Percentiles rank a stretch among this genome's conserved stretches.
These are phyloP conservation scores for Cyprinodon diabolis DNA, from an alignment of 2,797 vertebrate genomes.

Conservation along the genomic window DNA sequence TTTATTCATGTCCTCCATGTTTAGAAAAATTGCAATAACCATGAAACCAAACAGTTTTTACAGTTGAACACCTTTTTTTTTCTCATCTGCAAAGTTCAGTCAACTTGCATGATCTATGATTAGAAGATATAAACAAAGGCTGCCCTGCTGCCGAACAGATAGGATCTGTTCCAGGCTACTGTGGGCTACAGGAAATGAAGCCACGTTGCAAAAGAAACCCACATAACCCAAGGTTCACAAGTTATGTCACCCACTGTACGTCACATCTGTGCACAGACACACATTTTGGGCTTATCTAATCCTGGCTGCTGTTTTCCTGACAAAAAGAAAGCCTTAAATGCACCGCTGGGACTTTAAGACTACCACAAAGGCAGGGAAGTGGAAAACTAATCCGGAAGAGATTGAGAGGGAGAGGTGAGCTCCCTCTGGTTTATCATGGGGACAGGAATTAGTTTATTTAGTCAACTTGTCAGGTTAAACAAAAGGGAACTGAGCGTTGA, in stretches of 20 bases:
- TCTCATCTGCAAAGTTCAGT: constrained; percentile 28
- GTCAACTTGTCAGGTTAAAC: constrained; percentile 26
- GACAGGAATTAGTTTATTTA: constrained; percentile 34
- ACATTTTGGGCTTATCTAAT: constrained; percentile 39
- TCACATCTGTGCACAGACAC: constrained; percentile 13
- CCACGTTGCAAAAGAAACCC: constrained; percentile 32
- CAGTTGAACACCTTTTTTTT: background rate
- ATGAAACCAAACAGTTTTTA: no score
- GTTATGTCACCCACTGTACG: constrained; percentile 3
- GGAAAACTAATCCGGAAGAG: constrained; percentile 31
- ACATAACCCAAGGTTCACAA: background rate
- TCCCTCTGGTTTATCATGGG: constrained; percentile 31
- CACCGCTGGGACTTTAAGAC: constrained; percentile 30
- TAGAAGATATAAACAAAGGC: constrained; percentile 48
- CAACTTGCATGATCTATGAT: constrained; percentile 29
- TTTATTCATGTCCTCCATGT: no score
- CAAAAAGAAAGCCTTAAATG: constrained; percentile 33
- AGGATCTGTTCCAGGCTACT: constrained; percentile 58
- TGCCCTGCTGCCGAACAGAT: constrained; percentile 62
- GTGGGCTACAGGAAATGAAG: constrained; percentile 72
- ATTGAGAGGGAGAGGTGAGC: constrained; percentile 28
- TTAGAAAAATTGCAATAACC: no score
- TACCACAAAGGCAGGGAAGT: constrained; percentile 38
- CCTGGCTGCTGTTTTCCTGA: constrained; percentile 38
- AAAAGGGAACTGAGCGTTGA: constrained; percentile 24